phyloP scores from a whole-genome alignment of 2,113 vertebrate genomes.

The Elachura formosa region DNA sequence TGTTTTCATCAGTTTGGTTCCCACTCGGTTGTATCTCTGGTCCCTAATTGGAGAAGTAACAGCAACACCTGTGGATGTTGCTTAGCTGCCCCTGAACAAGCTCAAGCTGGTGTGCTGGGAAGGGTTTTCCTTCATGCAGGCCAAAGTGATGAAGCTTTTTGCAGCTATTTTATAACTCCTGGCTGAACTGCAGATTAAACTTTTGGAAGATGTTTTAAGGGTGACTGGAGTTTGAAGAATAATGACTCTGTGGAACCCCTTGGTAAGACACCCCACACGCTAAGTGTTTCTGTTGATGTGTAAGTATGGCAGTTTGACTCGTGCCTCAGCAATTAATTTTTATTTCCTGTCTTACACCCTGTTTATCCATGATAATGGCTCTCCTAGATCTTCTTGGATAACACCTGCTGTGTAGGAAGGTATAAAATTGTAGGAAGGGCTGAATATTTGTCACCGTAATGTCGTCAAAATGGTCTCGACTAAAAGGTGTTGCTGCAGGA shows the following conservation, averaged over 20 bases:
- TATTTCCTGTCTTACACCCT: background rate
- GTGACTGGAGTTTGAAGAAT: background rate
- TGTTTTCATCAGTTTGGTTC: background rate
- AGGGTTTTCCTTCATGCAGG: background rate
- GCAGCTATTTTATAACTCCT: background rate
- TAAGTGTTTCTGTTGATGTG: background rate
- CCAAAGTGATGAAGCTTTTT: background rate
- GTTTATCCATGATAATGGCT: constrained; percentile 7
- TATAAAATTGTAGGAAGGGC: constrained; percentile 5
- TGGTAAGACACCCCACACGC: background rate
- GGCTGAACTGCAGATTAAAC: background rate
- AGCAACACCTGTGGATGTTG: background rate
- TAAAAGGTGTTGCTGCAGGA: constrained; percentile 34
- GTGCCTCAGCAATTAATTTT: background rate
- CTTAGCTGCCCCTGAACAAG: background rate
- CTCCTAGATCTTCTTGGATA: background rate
- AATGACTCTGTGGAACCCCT: background rate
- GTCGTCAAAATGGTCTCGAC: background rate
- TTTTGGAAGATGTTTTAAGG: background rate
- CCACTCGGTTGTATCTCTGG: background rate
- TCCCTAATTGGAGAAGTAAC: background rate
- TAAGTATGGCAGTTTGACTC: background rate
- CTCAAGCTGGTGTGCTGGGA: background rate
- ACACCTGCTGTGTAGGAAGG: constrained; percentile 13
- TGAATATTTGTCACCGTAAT: background rate